A percentile compares a stretch with the other conserved stretches of the same genome.
phyloP scores from a whole-genome alignment of 2,888 invertebrate species.

The Dryococelus australis region DNA sequence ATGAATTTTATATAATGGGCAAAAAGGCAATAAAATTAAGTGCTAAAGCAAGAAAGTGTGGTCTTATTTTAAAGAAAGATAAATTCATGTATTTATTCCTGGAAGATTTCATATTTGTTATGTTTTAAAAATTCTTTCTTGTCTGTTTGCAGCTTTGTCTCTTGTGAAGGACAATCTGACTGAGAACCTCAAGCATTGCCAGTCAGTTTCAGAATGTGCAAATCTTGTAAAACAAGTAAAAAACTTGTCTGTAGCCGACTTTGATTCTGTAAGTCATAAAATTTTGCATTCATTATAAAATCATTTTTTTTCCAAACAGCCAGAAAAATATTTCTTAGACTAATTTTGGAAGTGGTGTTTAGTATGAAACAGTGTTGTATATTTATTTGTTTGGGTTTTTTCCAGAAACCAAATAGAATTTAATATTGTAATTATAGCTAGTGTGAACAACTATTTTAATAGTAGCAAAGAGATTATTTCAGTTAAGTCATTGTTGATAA shows the following conservation, averaged over 20 bases:
- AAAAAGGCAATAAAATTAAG: too few species aligned
- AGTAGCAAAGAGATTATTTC: too few species aligned
- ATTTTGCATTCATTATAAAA: not conserved
- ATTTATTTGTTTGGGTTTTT: not conserved
- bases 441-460: too few species aligned
- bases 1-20: too few species aligned
- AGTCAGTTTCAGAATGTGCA: not conserved
- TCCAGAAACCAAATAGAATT: too few species aligned
- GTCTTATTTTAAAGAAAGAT: too few species aligned
- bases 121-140: too few species aligned
- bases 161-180: not conserved
- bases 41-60: too few species aligned
- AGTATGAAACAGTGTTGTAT: not conserved
- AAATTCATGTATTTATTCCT: too few species aligned
- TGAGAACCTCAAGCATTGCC: constrained; percentile 19
- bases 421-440: too few species aligned
- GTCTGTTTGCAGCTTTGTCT: constrained; percentile 5
- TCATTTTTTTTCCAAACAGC: not conserved
- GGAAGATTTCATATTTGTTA: too few species aligned
- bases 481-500: too few species aligned
- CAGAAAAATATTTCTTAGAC: not conserved
- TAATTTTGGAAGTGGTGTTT: not conserved
- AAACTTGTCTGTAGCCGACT: constrained; percentile 20
- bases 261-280: not conserved
- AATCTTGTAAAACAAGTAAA: constrained; percentile 3